Evolutionary conservation across 2,888 invertebrate species (phyloP), one percentile per base, ranked within the genome.

Genomic region (Parnassius mnemosyne): DNA sequence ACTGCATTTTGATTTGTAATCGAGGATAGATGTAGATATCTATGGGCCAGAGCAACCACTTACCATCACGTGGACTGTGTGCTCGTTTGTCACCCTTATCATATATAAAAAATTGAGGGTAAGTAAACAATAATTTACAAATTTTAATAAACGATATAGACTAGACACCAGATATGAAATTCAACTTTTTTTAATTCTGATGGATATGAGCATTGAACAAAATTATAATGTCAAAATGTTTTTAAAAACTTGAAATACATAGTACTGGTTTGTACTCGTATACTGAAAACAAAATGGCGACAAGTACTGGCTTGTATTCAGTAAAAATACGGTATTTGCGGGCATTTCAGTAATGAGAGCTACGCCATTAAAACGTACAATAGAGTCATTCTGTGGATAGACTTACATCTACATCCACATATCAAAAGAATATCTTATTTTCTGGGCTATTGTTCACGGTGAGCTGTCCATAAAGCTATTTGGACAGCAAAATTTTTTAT

Each of bases 391-490:
- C 58, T n/a, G 20, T 41, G 54, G 62, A 58, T 58, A 58, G 58
- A 51, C 58, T 63, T 62, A 57, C 62, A 62, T 42, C 34, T 47
- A 62, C 57, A 57, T 34, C 41, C 53, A 44, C 46, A 58, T 46
- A 57, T 54, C 54, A 63, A 63, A 63, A 50, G 54, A 63, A 63
- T 63, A 54, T 51, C 62, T 63, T 58, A 63, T 63, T 54, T 58
- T 51, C 54, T 50, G 50, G 16, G 25, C 57, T 53, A 54, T 58
- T 62, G 62, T 61, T 55, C 60, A 42, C 55, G 12, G 46, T 20
- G 50, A 43, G 50, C 10, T n/a, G 42, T 53, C 42, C 56, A 12
- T 49, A 43, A 53, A 46, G 20, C 10, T 61, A 55, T 46, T 34
- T 34, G n/a, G 41, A 61, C 34, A 61, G 55, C 10, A 41, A 51